Conservation (phyloP, 2,888 invertebrate species). For the Pinctada fucata region DNA sequence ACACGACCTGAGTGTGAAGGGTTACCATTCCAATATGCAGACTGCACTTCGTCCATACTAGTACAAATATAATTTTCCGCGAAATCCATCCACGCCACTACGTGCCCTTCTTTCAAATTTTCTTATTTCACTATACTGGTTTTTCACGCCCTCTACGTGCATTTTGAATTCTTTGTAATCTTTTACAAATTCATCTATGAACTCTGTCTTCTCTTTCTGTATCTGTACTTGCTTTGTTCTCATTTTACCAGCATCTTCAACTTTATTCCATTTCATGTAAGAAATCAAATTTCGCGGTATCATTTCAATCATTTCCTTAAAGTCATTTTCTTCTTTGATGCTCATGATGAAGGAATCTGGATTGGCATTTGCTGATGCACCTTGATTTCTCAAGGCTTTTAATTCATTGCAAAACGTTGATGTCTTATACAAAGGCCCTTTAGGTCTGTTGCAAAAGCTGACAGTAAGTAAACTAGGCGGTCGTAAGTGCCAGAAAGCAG, state of each 20-base stretch:
- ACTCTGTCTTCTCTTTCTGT: conserved; percentile 14
- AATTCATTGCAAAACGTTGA: conserved; percentile 39
- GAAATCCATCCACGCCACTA: conserved; percentile 16
- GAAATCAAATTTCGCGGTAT: conserved; percentile 2
- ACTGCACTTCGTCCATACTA: background rate
- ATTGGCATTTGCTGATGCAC: conserved; percentile 21
- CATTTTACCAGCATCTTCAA: conserved; percentile 19
- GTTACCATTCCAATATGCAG: conserved; percentile 14
- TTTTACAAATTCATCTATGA: conserved; percentile 26
- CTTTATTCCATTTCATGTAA: conserved; percentile 32
- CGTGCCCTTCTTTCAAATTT: background rate
- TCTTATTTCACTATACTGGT: conserved; percentile 23
- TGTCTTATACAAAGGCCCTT: conserved; percentile 35
- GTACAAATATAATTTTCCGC: conserved; percentile 8
- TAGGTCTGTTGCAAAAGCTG: conserved; percentile 20
- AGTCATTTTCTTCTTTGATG: background rate
- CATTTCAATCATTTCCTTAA: conserved; percentile 5
- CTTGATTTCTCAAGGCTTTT: conserved; percentile 16
- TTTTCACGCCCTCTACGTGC: conserved; percentile 20
- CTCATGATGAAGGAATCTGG: conserved; percentile 7
- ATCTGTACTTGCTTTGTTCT: conserved; percentile 27
- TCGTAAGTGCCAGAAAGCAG: conserved; percentile 21
- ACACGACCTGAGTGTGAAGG: background rate
- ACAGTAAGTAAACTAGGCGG: conserved; percentile 20
- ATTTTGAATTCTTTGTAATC: conserved; percentile 21